Evolutionary conservation across 2,113 vertebrate genomes (phyloP), one percentile per base, ranked within the genome.

Genomic region (Limnothrissa miodon): DNA sequence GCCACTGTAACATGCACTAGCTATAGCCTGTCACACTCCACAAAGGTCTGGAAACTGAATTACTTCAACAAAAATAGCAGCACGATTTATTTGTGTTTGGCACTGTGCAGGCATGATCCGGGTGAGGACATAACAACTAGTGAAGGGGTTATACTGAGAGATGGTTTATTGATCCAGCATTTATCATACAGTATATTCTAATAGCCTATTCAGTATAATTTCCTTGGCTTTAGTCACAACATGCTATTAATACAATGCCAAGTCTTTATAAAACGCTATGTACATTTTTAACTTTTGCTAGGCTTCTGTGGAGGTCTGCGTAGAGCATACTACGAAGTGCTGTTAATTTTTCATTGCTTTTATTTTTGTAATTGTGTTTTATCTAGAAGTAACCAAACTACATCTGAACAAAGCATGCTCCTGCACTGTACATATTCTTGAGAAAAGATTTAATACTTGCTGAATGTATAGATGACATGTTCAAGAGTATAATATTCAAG

Each of bases 1-100:
- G 29, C 9, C 66, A 74, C 66, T 36, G 33, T 36, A 36, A 36
- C 10, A 36, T 33, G 66, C 66, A 74, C 66, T 74, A 11, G 29
- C 29, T 70, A 15, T 48, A 33, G 13, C 25, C 3, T 1, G 29
- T 36, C 62, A 70, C 62, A 13, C 62, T 5, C 66, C 13, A 15
- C 36, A 33, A 13, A 74, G 29, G 9, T 74, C 66, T 74, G 66
- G 66, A 74, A 33, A 74, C 29, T 29, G n/a, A 62, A 62, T 36
- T 15, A 74, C 66, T 33, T 74, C 66, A 74, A 74, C 66, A 74
- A 17, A 74, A 74, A 74, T 74, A 74, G 66, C 66, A 74, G 66
- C 66, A 74, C 25, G 29, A 36, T 74, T 74, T 70, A 36, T 70
- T 36, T 11, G 11, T 36, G 33, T 36, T 74, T 74, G 66, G 36